Base-by-base conservation (phyloP, 2,888 invertebrate species). In the Ochropleura leucogaster region DNA sequence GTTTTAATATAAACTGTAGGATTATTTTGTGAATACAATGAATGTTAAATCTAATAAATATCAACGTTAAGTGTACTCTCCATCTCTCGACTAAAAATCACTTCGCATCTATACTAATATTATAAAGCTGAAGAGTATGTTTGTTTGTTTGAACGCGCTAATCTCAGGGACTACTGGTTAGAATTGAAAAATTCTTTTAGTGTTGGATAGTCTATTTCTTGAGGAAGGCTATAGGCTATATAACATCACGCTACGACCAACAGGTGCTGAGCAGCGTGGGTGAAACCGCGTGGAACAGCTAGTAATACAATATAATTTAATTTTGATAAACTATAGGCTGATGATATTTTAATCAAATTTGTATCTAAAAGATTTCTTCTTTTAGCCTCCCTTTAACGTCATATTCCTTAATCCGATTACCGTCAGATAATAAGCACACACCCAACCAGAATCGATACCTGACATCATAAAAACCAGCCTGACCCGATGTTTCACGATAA, bases 401-500 rank as follows among this genome's bases (percentile, higher is more conserved):
- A 62, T 30, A 59, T 40, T 30, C 8, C 4, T 7, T 30, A 7
- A 44, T 2, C 20, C 18, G 16, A 68, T 30, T 30, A 60, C 10
- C 10, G n/a, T 44, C 42, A 18, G 16, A 77, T 10, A 30, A 51
- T 65, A 65, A 65, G 10, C 46, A 10, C n/a, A 59, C 40, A 42
- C n/a, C 42, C n/a, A 30, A n/a, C 71, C 12, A 4, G 55, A 82
- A 84, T 77, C 77, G 68, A 86, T 86, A 63, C 65, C 62, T 63
- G 62, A 59, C 71, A 70, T 68, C 75, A 77, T 60, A 40, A 75
- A 67, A 74, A 79, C 64, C 47, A 16, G 51, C 7, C n/a, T 44
- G 30, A 10, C 77, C 71, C 73, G 44, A 10, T 84, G 84, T 81
- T 74, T 72, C 74, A 68, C 60, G 42, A 77, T 86, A 77, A 62